Percentiles rank a stretch among this genome's conserved stretches.
These are phyloP conservation scores for Lagocephalus sceleratus DNA, from an alignment of 2,797 vertebrate genomes.

Conservation along the genomic window DNA sequence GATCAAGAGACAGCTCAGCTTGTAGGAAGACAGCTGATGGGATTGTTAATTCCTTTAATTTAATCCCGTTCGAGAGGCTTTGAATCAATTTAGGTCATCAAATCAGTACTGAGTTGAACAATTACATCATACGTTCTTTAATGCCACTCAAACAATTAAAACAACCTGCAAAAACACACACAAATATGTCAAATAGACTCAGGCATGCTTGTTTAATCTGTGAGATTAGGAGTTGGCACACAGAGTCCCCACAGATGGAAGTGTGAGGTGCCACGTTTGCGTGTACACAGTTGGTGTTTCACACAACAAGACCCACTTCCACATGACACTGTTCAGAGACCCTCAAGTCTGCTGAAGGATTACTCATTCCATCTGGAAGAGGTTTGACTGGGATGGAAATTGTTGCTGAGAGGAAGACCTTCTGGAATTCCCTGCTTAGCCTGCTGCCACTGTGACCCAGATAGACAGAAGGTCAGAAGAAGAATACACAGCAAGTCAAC, in stretches of 20 bases:
- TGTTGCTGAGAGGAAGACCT: too few relatives aligned
- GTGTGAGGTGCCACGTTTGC: neutral
- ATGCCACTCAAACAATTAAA: neutral
- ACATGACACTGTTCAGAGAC: too few relatives aligned
- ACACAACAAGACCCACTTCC: too few relatives aligned
- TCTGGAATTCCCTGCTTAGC: too few relatives aligned
- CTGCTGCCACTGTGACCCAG: too few relatives aligned
- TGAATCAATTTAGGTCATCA: slow-evolving; percentile 51
- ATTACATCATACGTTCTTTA: too few relatives aligned
- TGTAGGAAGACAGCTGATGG: slow-evolving; percentile 13
- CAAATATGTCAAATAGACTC: neutral
- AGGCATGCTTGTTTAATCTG: neutral
- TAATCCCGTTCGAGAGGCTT: slow-evolving; percentile 7
- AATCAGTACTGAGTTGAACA: slow-evolving; percentile 20
- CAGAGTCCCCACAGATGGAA: slow-evolving; percentile 35
- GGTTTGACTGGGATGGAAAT: too few relatives aligned
- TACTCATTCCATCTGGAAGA: too few relatives aligned
- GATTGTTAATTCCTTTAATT: slow-evolving; percentile 41
- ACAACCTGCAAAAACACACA: slow-evolving; percentile 13
- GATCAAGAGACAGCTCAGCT: neutral
- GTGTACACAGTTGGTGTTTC: too few relatives aligned
- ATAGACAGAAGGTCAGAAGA: too few relatives aligned
- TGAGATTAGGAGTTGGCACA: neutral
- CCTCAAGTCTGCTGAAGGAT: too few relatives aligned
- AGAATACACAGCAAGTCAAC: too few relatives aligned